Base-by-base conservation (phyloP, 1,140 invertebrate species). In the Penaeus vannamei region DNA sequence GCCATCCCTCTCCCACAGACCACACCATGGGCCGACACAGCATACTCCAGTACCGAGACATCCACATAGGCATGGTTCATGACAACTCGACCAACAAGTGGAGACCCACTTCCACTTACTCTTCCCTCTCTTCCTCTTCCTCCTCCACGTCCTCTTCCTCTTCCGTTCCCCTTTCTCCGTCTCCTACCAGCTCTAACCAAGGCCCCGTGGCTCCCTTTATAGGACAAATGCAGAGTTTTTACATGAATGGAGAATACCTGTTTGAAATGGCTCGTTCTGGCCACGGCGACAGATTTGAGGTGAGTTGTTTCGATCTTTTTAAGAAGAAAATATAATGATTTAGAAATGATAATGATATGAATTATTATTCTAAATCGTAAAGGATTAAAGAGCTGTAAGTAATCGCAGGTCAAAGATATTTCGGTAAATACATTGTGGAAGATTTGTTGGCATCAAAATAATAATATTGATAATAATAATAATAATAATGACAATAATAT, bases 211-310 rank as follows among this genome's bases (percentile, higher is more conserved):
- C 87, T 5, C 76, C 91, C 92, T 98, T 98, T 92, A 95, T 97
- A 22, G 98, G 98, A 1, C 96, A 97, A 92, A 95, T 99, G 91
- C 98, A 98, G 93, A 97, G 98, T 92, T 96, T 99, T 92, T 95
- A 97, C 90, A 97, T 98, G 93, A 99, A 99, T 93, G 96, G 96
- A 20, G 93, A 94, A 12, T 92, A 94, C 62, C 97, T 96, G 92
- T 96, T 98, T 92, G 97, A 98, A 91, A 94, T 97, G 92, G 96
- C 96, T 0, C 89, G 93, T 88, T 92, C 92, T 53, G 93, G 94
- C 22, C 93, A 94, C 79, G 87, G 93, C 94, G 90, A 91, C 92
- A 80, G 94, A 64, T 83, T 90, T 94, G 83, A 91, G 82, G 90
- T 81, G 29, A 90, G 85, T 91, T 92, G 79, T 85, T 85, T 79